These are phyloP conservation scores for Meloidogyne hapla DNA, from an alignment of 1,140 invertebrate species.

Conservation along the genomic window DNA sequence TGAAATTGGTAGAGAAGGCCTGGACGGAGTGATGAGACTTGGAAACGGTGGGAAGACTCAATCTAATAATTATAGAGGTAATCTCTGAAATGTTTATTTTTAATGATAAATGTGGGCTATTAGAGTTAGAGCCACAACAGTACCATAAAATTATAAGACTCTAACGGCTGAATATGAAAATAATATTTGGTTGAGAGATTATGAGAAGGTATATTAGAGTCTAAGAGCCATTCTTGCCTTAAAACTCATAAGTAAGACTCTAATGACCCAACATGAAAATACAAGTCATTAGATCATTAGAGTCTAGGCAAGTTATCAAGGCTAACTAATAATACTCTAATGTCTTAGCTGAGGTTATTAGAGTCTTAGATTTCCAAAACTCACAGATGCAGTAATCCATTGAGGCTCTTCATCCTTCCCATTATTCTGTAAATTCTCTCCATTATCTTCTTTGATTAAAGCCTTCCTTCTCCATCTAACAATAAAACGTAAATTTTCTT, in stretches of 20 bases:
- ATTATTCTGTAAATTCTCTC: too few relatives aligned
- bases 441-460: too few relatives aligned
- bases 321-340: too few relatives aligned
- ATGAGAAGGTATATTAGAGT: not conserved
- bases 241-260: not conserved
- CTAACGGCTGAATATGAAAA: too few relatives aligned
- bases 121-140: too few relatives aligned
- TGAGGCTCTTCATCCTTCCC: slow-evolving; percentile 39
- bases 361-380: not conserved
- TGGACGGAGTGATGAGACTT: slow-evolving; percentile 42
- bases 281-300: too few relatives aligned
- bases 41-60: slow-evolving; percentile 30
- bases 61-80: slow-evolving; percentile 44
- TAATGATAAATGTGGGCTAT: too few relatives aligned
- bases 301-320: too few relatives aligned
- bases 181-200: too few relatives aligned
- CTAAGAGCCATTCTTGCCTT: not conserved
- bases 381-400: slow-evolving; percentile 50
- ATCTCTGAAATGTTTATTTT: too few relatives aligned
- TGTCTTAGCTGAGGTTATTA: not conserved
- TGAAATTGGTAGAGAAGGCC: slow-evolving; percentile 45
- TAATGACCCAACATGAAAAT: not conserved
- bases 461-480: slow-evolving; percentile 44
- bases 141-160: too few relatives aligned
- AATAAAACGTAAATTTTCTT: slow-evolving; percentile 17